Evolutionary conservation across 2,888 invertebrate species (phyloP).

Genomic region (Pandemis cinnamomeana): DNA sequence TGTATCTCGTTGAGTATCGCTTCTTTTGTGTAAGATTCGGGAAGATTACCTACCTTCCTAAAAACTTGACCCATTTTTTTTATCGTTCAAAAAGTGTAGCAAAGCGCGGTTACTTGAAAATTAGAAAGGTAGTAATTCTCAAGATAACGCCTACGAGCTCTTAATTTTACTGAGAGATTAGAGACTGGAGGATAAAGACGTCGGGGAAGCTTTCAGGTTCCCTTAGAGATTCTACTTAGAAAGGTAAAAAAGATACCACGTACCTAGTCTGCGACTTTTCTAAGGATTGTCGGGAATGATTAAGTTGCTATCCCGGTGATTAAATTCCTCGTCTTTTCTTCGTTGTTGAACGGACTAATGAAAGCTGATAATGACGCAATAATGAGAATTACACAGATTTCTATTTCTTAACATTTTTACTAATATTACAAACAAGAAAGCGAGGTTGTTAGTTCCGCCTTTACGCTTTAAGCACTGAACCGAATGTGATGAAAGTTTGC

Average conservation of each 20-base stretch:
- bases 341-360: neutral
- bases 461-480: too few relatives aligned
- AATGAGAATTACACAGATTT: too few relatives aligned
- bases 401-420: too few relatives aligned
- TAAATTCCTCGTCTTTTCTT: neutral
- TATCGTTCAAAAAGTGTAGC: slow-evolving; percentile 1
- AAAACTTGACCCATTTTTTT: slow-evolving; percentile 6
- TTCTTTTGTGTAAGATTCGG: slow-evolving; percentile 20
- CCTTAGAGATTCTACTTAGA: neutral
- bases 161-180: slow-evolving; percentile 7
- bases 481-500: too few relatives aligned
- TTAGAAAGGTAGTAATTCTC: slow-evolving; percentile 9
- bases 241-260: neutral
- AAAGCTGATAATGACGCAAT: neutral
- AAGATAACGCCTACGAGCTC: slow-evolving; percentile 8
- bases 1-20: slow-evolving; percentile 8
- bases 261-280: neutral
- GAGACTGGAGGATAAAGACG: neutral
- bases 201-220: slow-evolving; percentile 5
- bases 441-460: too few relatives aligned
- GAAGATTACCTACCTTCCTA: neutral
- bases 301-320: neutral
- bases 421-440: too few relatives aligned
- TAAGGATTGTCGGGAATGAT: neutral
- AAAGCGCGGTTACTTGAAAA: slow-evolving; percentile 12